Base-by-base conservation (phyloP, 2,888 invertebrate genomes). In the Oligia strigilis region DNA sequence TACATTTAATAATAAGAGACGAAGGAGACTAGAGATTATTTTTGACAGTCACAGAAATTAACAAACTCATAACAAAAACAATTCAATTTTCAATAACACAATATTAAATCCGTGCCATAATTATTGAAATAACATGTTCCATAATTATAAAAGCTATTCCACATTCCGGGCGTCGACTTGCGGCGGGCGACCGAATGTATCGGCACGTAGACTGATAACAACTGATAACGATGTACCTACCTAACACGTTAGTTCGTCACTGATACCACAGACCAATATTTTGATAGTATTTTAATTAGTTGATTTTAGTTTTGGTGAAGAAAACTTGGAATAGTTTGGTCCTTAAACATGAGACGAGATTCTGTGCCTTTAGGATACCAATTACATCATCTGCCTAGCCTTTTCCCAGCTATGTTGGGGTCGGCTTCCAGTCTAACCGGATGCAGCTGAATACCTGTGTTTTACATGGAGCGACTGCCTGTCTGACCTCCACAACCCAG, bases 161-260 rank as follows among this genome's bases (percentile, higher is more conserved):
- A 79, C 78, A 80, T 87, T 86, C 86, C 88, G 86, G 73, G 58
- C 78, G 72, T 75, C 67, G 40, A 46, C 80, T 72, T 88, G 81
- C 66, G 86, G 77, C 60, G 72, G 86, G 77, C 60, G 72, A 72
- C 77, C 77, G 77, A 82, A 83, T 81, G 77, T 79, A 83, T 64
- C 78, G 75, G 70, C 82, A 72, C 78, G 79, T 78, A 78, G 69
- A 75, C 80, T 86, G 87, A 87, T 87, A 87, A 87, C 81, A 70
- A 46, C 84, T 88, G 87, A 87, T 87, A 87, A 82, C 73, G 71
- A 78, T 67, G 78, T 80, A 77, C 73, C 65, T 72, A 82, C 29
- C 29, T 29, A 82, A 64, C 79, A 64, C 52, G 67, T 55, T 66
- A 76, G 75, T 67, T 62, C 40, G 79, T 75, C 49, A 79, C 80